These are phyloP conservation scores for Trachelus tabidus DNA, from an alignment of 2,888 invertebrate genomes.

Conservation along the genomic window DNA sequence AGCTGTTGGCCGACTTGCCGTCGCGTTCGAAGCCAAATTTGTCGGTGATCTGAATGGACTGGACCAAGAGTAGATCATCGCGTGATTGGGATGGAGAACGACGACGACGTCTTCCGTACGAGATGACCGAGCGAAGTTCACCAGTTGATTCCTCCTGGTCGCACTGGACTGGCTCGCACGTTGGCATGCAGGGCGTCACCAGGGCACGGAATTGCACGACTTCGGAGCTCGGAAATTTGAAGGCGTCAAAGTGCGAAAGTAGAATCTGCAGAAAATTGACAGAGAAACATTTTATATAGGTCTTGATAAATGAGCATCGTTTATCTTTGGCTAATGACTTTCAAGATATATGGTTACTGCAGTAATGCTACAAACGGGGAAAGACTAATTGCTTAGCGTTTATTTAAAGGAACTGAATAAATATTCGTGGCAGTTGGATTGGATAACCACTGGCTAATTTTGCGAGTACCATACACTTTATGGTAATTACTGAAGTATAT, in stretches of 20 bases:
- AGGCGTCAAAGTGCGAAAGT: slow-evolving; percentile 92
- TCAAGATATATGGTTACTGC: background rate
- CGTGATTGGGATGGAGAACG: slow-evolving; percentile 72
- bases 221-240: slow-evolving; percentile 96
- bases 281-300: background rate
- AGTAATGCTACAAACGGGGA: background rate
- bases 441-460: no score
- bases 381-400: background rate
- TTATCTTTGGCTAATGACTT: background rate
- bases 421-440: background rate
- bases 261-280: slow-evolving; percentile 73
- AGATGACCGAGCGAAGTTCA: slow-evolving; percentile 83
- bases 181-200: slow-evolving; percentile 93
- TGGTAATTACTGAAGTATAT: no score
- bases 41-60: slow-evolving; percentile 92
- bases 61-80: slow-evolving; percentile 88
- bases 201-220: slow-evolving; percentile 95
- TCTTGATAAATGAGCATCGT: background rate
- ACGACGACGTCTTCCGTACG: slow-evolving; percentile 85
- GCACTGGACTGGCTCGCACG: slow-evolving; percentile 92
- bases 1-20: slow-evolving; percentile 47
- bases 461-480: no score
- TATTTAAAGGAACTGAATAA: background rate
- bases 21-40: slow-evolving; percentile 87
- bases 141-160: slow-evolving; percentile 86